A percentile compares a stretch with the other conserved stretches of the same genome.
Conservation (phyloP, 2,888 invertebrate genomes). For the Bembecia ichneumoniformis region DNA sequence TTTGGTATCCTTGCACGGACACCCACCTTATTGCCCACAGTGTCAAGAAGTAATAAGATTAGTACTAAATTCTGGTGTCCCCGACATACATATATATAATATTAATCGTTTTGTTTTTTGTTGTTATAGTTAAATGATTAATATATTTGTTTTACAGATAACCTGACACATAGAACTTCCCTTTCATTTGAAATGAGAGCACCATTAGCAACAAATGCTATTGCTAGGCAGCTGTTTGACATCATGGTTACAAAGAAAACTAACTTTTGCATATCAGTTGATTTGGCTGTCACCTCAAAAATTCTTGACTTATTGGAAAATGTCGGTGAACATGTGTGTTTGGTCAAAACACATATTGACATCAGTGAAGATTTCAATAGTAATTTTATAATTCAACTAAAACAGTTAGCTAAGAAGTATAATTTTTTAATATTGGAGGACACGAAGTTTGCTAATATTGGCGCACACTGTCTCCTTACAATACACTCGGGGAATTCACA, state of each 20-base stretch:
- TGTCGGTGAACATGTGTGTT: slow-evolving; percentile 88
- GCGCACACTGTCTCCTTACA: slow-evolving; percentile 91
- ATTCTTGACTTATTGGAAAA: slow-evolving; percentile 81
- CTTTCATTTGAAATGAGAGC: slow-evolving; percentile 75
- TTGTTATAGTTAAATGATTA: no score
- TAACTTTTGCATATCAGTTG: slow-evolving; percentile 92
- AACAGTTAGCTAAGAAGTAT: slow-evolving; percentile 78
- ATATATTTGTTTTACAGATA: slow-evolving; percentile 65
- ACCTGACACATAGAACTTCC: slow-evolving; percentile 57
- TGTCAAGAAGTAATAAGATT: no score
- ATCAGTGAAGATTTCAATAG: slow-evolving; percentile 85
- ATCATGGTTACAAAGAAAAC: no score
- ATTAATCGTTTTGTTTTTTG: no score
- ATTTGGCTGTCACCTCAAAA: slow-evolving; percentile 78
- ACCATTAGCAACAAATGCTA: slow-evolving; percentile 69
- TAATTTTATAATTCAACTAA: slow-evolving; percentile 75
- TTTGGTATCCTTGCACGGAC: no score
- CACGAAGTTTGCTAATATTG: slow-evolving; percentile 97
- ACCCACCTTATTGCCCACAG: no score
- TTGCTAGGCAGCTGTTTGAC: slow-evolving; percentile 75
- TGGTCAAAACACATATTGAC: slow-evolving; percentile 92
- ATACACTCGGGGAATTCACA: slow-evolving; percentile 81
- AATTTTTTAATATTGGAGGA: slow-evolving; percentile 96
- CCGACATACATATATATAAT: no score
- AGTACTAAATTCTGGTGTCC: no score